These are phyloP conservation scores for Meiosimyza decipiens DNA, from an alignment of 2,888 invertebrate species.

Conservation along the genomic window DNA sequence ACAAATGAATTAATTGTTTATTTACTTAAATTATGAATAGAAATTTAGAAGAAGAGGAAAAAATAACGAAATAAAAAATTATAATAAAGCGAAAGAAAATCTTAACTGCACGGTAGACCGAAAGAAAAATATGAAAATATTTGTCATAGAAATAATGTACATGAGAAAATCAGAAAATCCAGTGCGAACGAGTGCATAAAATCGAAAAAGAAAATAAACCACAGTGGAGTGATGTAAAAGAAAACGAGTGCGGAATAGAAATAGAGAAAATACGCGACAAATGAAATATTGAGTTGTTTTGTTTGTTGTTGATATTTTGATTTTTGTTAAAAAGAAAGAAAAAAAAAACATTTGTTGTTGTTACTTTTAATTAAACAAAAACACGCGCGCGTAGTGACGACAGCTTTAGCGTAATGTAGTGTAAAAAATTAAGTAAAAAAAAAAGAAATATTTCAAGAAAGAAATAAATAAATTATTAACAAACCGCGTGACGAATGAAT, in stretches of 20 bases:
- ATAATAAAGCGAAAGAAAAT: background rate
- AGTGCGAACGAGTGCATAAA: background rate
- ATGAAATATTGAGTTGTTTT: background rate
- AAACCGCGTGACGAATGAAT: too few species aligned
- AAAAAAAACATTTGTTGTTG: background rate
- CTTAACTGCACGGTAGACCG: background rate
- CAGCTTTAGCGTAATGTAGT: background rate
- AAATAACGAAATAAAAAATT: background rate
- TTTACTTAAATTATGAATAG: background rate
- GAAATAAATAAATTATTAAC: too few species aligned
- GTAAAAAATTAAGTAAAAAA: background rate
- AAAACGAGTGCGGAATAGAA: background rate
- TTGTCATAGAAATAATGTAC: background rate
- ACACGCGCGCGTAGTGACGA: background rate
- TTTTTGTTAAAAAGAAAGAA: background rate
- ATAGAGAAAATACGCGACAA: background rate
- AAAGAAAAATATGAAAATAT: background rate
- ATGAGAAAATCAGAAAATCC: background rate
- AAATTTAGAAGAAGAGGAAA: conserved; percentile 13
- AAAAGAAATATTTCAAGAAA: too few species aligned
- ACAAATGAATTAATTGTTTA: conserved; percentile 39
- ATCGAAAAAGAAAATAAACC: background rate
- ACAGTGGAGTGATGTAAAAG: background rate
- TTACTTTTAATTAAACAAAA: conserved; percentile 1
- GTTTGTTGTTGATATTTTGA: background rate